A percentile compares a stretch with the other conserved stretches of the same genome.
Evolutionary conservation across 2,113 vertebrate genomes (phyloP).

Genomic region (Camelus dromedarius): DNA sequence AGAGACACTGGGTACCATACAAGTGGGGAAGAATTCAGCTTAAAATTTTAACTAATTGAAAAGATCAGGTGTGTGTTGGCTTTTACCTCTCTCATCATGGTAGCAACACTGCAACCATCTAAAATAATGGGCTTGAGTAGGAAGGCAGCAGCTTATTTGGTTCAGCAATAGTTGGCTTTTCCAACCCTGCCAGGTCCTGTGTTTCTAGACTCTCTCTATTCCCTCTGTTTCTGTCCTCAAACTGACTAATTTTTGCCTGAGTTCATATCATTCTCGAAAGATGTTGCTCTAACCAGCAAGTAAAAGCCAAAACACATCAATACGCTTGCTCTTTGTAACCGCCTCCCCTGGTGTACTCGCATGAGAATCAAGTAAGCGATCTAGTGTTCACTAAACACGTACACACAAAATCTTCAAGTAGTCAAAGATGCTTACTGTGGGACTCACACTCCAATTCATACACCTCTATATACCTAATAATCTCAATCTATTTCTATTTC

Average conservation of each 20-base stretch:
- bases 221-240: conserved; percentile 48
- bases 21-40: background rate
- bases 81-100: background rate
- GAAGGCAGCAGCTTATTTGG: background rate
- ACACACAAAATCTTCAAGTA: background rate
- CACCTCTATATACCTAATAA: background rate
- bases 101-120: background rate
- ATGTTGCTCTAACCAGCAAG: conserved; percentile 25
- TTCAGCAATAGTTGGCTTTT: conserved; percentile 34
- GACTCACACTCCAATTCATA: background rate
- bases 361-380: conserved; percentile 26
- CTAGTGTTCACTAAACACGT: background rate
- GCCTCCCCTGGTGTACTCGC: background rate
- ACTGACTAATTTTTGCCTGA: conserved; percentile 43
- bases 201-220: conserved; percentile 48
- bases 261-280: conserved; percentile 44
- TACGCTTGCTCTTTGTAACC: background rate
- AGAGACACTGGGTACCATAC: background rate
- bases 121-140: conserved; percentile 36
- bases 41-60: background rate
- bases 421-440: background rate
- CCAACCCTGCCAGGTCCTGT: background rate
- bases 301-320: conserved; percentile 58
- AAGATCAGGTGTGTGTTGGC: background rate
- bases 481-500: conserved; percentile 23